Base-by-base conservation (phyloP, 2,113 vertebrate species). In the Mohoua ochrocephala region DNA sequence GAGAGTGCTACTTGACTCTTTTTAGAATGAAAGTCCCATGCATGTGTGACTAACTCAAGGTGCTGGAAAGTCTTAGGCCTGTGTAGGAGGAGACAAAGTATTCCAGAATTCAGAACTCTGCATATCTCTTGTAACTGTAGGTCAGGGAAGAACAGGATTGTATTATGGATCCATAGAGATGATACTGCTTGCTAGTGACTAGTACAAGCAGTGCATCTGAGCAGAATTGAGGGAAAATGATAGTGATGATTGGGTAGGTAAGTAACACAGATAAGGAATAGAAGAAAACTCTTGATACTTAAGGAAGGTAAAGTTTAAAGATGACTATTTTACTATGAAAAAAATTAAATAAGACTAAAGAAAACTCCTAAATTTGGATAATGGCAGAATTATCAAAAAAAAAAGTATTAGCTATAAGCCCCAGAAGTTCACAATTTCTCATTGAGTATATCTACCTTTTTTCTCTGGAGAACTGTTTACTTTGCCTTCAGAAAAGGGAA, bases 391-490 rank as follows among this genome's bases (percentile, higher is more conserved):
- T 54, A 33, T 6, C 52, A 27, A 26, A 61, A 67, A 64, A 64
- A 44, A 4, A 21, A 5, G 6, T 50, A n/a, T 11, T 57, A 39
- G 59, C 21, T 39, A 10, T 12, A 67, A 68, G 7, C 28, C n/a
- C 20, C 4, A 13, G 13, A 71, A 35, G 5, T 24, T 87, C 8
- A 26, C 5, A 20, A 20, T 68, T 76, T 20, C 3, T 9, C 21
- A 8, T 10, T 35, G 22, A n/a, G 11, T 49, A 1, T 35, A 13
- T 52, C 1, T 53, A 0, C 10, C 20, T 31, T 44, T 64, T 44
- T 45, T 37, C 18, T 49, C 5, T 53, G 16, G 14, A 47, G 3
- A 42, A 27, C 20, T 41, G 13, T 28, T 74, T 70, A 39, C 7
- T 69, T 87, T 42, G 9, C 28, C 4, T 86, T 88, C 10, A 57